A percentile compares a stretch with the other conserved stretches of the same genome.
Evolutionary conservation across 2,888 invertebrate species (phyloP).

Genomic region (Aphodius sticticus): DNA sequence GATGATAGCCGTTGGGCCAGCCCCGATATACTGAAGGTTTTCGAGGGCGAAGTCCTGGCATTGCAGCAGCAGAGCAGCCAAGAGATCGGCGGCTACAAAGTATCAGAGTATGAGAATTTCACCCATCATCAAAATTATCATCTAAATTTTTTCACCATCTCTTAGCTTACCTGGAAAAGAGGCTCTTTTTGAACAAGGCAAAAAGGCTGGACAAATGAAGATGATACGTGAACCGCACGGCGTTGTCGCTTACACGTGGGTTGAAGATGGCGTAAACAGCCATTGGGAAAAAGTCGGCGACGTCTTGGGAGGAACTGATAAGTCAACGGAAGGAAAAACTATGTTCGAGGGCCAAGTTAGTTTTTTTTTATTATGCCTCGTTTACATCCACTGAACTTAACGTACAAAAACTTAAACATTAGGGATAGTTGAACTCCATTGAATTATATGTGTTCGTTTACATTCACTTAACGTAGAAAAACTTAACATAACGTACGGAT

Average conservation of each 20-base stretch:
- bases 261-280: constrained; percentile 62
- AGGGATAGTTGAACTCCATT: no score
- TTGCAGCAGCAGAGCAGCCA: constrained; percentile 69
- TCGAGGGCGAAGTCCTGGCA: constrained; percentile 76
- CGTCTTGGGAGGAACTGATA: constrained; percentile 79
- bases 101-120: constrained; percentile 73
- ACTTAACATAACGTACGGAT: no score
- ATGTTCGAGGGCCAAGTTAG: constrained; percentile 81
- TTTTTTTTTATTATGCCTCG: constrained; percentile 13
- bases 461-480: no score
- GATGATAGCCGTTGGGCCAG: constrained; percentile 76
- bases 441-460: no score
- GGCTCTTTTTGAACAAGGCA: constrained; percentile 78
- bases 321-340: constrained; percentile 75
- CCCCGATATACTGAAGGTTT: constrained; percentile 67
- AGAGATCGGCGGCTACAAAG: constrained; percentile 86
- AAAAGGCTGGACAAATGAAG: constrained; percentile 83
- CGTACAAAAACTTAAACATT: no score
- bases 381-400: no score
- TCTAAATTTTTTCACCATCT: constrained; percentile 28
- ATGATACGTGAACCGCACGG: constrained; percentile 79
- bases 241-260: constrained; percentile 86
- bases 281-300: constrained; percentile 89
- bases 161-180: constrained; percentile 82
- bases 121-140: background rate